Percentiles rank a stretch among this genome's conserved stretches.
phyloP scores from a whole-genome alignment of 1,140 invertebrate species.

The Lordiphosa mommai region DNA sequence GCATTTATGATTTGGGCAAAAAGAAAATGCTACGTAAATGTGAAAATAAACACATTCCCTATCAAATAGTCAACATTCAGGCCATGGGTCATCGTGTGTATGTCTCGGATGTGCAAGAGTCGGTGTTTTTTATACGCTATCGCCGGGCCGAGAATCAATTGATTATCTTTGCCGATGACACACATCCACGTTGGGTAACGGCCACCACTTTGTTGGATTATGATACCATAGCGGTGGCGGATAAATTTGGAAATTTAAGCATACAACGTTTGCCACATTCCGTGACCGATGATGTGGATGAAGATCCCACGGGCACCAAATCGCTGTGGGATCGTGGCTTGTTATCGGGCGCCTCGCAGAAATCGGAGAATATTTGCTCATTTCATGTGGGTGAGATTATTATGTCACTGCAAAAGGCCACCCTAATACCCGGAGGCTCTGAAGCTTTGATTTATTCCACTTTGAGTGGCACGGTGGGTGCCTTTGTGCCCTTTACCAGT shows the following conservation, averaged over 20 bases:
- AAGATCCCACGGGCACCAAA: slow-evolving; percentile 99
- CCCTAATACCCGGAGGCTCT: slow-evolving; percentile 97
- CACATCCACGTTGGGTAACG: slow-evolving; percentile 97
- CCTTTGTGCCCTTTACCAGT: slow-evolving; percentile 98
- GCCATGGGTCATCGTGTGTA: slow-evolving; percentile 96
- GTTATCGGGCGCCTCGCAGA: slow-evolving; percentile 98
- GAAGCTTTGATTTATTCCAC: slow-evolving; percentile 98
- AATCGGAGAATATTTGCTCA: slow-evolving; percentile 94
- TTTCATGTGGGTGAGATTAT: slow-evolving; percentile 98
- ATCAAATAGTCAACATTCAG: slow-evolving; percentile 95
- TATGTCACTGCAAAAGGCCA: slow-evolving; percentile 95
- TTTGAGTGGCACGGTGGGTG: slow-evolving; percentile 96
- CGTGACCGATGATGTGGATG: slow-evolving; percentile 98
- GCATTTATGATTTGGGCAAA: slow-evolving; percentile 98
- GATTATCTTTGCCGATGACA: slow-evolving; percentile 99
- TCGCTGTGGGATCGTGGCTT: slow-evolving; percentile 98
- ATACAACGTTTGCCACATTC: slow-evolving; percentile 94
- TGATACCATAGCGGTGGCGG: slow-evolving; percentile 96
- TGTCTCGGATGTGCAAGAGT: slow-evolving; percentile 98
- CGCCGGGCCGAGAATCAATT: slow-evolving; percentile 97
- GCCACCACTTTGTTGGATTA: slow-evolving; percentile 96
- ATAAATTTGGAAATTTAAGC: slow-evolving; percentile 99
- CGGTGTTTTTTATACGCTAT: slow-evolving; percentile 97
- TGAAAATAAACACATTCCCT: slow-evolving; percentile 99
- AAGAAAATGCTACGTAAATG: slow-evolving; percentile 98